phyloP scores from a whole-genome alignment of 2,888 invertebrate species.

The Xestia xanthographa region DNA sequence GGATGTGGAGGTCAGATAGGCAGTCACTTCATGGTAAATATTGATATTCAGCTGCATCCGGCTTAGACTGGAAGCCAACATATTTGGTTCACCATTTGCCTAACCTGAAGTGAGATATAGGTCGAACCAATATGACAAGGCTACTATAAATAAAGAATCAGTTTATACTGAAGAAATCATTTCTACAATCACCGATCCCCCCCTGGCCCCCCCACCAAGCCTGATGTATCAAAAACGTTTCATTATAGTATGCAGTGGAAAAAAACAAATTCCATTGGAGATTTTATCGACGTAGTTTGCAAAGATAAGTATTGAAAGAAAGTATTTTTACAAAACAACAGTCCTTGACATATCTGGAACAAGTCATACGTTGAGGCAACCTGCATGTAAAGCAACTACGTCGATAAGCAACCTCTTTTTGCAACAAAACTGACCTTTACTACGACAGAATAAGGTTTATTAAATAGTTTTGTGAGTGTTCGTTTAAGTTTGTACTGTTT shows the following conservation, averaged over 20 bases:
- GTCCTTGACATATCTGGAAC: conserved; percentile 88
- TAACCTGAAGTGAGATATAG: neutral
- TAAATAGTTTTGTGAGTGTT: conserved; percentile 49
- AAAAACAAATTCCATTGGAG: conserved; percentile 52
- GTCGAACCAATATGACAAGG: neutral
- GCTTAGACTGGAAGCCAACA: neutral
- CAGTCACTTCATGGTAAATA: neutral
- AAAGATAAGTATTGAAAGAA: conserved; percentile 79
- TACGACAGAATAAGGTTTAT: conserved; percentile 51
- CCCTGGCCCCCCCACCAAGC: neutral
- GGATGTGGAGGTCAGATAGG: neutral
- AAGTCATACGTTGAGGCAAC: conserved; percentile 79
- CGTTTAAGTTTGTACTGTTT: conserved; percentile 67
- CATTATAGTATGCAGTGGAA: conserved; percentile 40
- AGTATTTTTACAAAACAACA: conserved; percentile 81
- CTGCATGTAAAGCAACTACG: conserved; percentile 66
- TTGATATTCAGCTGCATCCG: neutral
- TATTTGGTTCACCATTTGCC: neutral
- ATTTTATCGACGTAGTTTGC: conserved; percentile 61
- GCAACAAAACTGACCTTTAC: conserved; percentile 56
- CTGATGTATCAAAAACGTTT: conserved; percentile 23
- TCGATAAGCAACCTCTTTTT: conserved; percentile 50
- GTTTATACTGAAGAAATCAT: neutral
- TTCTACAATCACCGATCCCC: neutral
- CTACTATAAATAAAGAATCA: neutral